Evolutionary conservation across 2,797 vertebrate genomes (phyloP).

Genomic region (Anomalospiza imberbis): DNA sequence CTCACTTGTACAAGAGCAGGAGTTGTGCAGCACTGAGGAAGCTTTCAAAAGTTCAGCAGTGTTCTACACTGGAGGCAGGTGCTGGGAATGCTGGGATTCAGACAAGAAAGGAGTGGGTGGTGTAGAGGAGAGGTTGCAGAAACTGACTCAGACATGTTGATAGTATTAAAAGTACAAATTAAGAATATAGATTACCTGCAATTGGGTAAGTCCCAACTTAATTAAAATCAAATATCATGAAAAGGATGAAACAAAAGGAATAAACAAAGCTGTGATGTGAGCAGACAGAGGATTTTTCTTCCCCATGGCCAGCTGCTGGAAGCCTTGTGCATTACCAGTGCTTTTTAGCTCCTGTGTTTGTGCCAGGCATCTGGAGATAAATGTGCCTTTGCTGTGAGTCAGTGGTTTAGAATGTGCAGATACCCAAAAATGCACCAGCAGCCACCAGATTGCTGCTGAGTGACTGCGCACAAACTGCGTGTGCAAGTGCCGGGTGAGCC

Average conservation of each 20-base stretch:
- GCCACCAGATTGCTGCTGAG: neutral
- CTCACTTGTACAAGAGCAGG: neutral
- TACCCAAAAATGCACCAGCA: neutral
- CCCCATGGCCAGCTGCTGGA: neutral
- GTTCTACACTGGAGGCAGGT: neutral
- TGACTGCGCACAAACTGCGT: neutral
- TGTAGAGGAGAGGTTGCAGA: neutral
- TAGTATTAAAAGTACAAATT: neutral
- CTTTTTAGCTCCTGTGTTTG: neutral
- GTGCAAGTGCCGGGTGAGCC: neutral
- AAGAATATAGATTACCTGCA: neutral
- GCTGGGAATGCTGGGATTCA: neutral
- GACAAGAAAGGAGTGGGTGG: neutral
- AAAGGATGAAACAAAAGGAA: neutral
- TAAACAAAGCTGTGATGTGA: neutral
- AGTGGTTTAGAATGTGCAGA: slow-evolving; percentile 7
- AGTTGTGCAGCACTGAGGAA: neutral
- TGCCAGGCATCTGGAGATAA: slow-evolving; percentile 26
- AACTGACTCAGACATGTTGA: neutral
- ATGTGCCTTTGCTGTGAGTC: slow-evolving; percentile 19
- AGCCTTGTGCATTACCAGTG: neutral
- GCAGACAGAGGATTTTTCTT: neutral
- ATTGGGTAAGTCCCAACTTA: neutral
- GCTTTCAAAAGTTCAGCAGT: neutral
- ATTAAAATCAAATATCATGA: neutral